Evolutionary conservation across 2,113 vertebrate genomes (phyloP), one percentile per base, ranked within the genome.

Genomic region (Embiotoca jacksoni): DNA sequence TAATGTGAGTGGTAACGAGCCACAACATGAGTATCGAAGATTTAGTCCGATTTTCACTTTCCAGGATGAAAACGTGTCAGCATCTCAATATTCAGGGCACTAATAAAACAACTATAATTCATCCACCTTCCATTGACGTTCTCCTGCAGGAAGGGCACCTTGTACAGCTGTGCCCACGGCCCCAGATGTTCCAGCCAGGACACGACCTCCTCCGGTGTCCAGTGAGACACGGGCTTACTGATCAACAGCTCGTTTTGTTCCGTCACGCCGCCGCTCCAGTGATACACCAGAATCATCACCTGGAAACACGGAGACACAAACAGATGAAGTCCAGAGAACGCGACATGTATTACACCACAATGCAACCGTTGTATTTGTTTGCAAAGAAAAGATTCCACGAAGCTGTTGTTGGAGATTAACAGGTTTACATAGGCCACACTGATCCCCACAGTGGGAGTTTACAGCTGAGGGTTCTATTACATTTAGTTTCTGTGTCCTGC

Each of bases 61-160:
- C 9, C 13, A 41, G 0, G 37, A 13, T 15, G 5, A 3, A 41
- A 23, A 23, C 6, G 10, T 33, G 13, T 16, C 37, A 7, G 1
- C 13, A 36, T 23, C 8, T 39, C 0, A 41, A 7, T 44, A 13
- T 32, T 31, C 5, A 62, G 7, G 1, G 16, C 10, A 41, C 23
- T 33, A 13, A 33, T 39, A 13, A 31, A 23, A 57, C 9, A 9
- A 33, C n/a, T 39, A 0, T 31, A 5, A 10, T 31, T 3, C 31
- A 39, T 72, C 39, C 93, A 98, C 98, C 98, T 97, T 88, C 97
- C 97, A 56, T 99, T 98, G 41, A 99, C 96, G 47, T 95, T 95
- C 84, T 97, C 97, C 56, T 91, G 87, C 63, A 94, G 92, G 91
- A 99, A 98, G 36, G 88, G 85, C n/a, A 96, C 95, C 72, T 89